Evolutionary conservation across 2,888 invertebrate species (phyloP), one percentile per base, ranked within the genome.

Genomic region (Heliconius ethilla): DNA sequence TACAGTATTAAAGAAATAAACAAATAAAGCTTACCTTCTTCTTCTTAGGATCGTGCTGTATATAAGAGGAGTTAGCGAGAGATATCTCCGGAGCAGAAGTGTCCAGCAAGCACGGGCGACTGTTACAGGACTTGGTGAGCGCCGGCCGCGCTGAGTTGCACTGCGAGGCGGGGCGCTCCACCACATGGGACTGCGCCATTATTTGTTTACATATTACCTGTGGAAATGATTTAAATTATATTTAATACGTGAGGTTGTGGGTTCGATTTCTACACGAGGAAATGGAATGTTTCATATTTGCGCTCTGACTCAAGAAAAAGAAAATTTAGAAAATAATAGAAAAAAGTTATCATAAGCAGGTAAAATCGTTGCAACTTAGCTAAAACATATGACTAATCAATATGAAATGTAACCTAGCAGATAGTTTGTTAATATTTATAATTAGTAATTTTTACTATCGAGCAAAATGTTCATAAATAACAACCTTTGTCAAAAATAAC

Each of bases 141-240:
- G 97, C 95, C 0, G 98, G 98, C 76, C 96, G 96, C 0, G 96
- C 96, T 0, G 96, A 94, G 22, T 97, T 96, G 89, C 98, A 98
- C 88, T 97, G 96, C 0, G 96, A 95, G 33, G 97, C 95, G 0
- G 97, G 96, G 25, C 97, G 95, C 84, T 97, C 97, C 77, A 98
- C 97, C 83, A 97, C 97, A 88, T 97, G 97, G n/a, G 98, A 98
- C 87, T 98, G 97, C 0, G 98, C 98, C 96, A 98, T 97, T 81
- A 98, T 96, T 92, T 99, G 98, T 87, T 98, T 98, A 90, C 99
- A 99, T 83, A 96, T 96, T 81, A 96, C 96, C 93, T 95, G 89
- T 10, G 27, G 33, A 45, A 75, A 27, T 13, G 0, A 62, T 13
- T 62, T 25, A 13, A 25, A 6, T 27, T 62, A 4, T 25, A 25